A percentile compares a stretch with the other conserved stretches of the same genome.
Conservation (phyloP, 2,888 invertebrate genomes). For the Acleris holmiana region DNA sequence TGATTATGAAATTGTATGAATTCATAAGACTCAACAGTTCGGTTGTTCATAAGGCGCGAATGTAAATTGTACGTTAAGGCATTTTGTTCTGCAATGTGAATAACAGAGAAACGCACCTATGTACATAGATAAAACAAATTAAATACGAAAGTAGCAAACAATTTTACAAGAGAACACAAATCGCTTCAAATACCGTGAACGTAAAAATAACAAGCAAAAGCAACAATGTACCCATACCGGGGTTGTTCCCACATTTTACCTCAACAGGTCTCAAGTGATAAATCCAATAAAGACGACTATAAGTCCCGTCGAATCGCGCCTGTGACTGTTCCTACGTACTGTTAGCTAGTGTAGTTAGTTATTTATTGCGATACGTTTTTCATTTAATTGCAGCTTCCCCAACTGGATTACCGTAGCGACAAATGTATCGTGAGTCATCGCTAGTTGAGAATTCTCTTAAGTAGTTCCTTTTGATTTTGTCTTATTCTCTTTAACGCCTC, state of each 20-base stretch:
- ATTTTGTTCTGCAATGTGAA: too few species aligned
- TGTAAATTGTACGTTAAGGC: too few species aligned
- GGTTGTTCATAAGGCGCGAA: too few species aligned
- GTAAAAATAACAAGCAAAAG: constrained; percentile 7
- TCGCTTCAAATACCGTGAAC: neutral
- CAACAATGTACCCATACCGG: constrained; percentile 7
- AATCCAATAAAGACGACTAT: constrained; percentile 36
- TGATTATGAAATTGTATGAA: constrained; percentile 31
- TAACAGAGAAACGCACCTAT: too few species aligned
- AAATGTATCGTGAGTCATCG: constrained; percentile 39
- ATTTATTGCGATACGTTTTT: constrained; percentile 43
- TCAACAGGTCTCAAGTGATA: constrained; percentile 37
- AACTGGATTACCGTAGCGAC: constrained; percentile 39
- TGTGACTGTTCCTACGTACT: constrained; percentile 13
- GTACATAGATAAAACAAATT: neutral
- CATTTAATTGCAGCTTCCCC: constrained; percentile 43
- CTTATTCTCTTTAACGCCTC: too few species aligned
- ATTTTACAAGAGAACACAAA: neutral
- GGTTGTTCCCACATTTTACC: constrained; percentile 32
- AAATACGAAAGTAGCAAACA: neutral
- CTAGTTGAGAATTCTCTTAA: neutral
- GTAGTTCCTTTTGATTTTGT: neutral
- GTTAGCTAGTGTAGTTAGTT: constrained; percentile 32
- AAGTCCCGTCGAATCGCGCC: constrained; percentile 34
- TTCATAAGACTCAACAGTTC: too few species aligned